phyloP scores from a whole-genome alignment of 1,140 invertebrate species.

The Zaprionus taronus region DNA sequence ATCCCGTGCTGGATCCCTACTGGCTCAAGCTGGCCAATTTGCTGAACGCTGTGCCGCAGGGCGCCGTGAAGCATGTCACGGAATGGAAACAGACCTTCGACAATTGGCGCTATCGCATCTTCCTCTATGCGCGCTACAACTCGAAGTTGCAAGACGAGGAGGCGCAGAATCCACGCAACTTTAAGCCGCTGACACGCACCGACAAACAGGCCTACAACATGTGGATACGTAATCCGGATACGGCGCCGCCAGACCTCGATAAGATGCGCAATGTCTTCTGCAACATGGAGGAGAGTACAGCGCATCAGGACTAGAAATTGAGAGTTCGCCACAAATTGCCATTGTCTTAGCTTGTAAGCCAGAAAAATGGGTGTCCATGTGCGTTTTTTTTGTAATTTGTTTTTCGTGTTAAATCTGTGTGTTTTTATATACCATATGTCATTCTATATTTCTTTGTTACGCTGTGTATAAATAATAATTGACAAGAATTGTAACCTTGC shows the following conservation, averaged over 20 bases:
- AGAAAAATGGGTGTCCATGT: constrained; percentile 4
- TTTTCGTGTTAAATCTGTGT: constrained; percentile 59
- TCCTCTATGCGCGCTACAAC: constrained; percentile 79
- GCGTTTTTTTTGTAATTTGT: constrained; percentile 34
- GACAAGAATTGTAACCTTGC: constrained; percentile 3
- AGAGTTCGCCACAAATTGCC: constrained; percentile 46
- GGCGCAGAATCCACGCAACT: constrained; percentile 77
- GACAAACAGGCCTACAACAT: constrained; percentile 81
- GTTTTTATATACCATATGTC: constrained; percentile 58
- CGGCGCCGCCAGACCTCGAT: constrained; percentile 77
- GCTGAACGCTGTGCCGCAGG: constrained; percentile 76
- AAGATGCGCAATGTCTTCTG: constrained; percentile 82
- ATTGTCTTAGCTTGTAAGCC: constrained; percentile 58
- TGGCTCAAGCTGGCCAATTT: constrained; percentile 78
- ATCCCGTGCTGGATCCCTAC: constrained; percentile 75
- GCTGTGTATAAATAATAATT: constrained; percentile 48
- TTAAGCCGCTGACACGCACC: constrained; percentile 77
- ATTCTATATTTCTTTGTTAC: constrained; percentile 67
- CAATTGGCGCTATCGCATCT: constrained; percentile 82
- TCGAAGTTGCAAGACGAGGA: constrained; percentile 79
- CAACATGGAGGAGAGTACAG: constrained; percentile 71
- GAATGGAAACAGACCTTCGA: constrained; percentile 83
- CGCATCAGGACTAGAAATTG: constrained; percentile 70
- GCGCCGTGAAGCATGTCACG: constrained; percentile 77
- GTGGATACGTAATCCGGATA: constrained; percentile 82